phyloP scores from a whole-genome alignment of 2,113 vertebrate genomes.

The Agelaius phoeniceus region DNA sequence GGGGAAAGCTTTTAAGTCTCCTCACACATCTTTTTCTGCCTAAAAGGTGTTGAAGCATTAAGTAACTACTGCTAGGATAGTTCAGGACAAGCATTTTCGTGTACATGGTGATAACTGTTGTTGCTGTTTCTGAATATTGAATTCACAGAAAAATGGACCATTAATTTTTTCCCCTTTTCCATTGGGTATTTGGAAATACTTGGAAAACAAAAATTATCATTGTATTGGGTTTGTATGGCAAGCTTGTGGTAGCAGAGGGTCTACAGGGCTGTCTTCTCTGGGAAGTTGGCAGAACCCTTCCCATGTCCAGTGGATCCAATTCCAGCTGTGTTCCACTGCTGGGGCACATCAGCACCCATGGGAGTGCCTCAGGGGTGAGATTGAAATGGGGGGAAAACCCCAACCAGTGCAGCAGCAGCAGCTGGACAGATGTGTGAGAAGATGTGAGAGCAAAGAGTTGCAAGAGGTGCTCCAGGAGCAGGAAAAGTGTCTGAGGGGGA shows the following conservation, averaged over 20 bases:
- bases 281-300: background rate
- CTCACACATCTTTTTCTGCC: background rate
- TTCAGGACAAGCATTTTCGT: background rate
- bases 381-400: background rate
- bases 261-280: background rate
- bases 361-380: too few relatives aligned
- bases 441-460: background rate
- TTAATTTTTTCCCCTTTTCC: background rate
- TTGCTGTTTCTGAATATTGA: background rate
- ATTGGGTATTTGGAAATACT: background rate
- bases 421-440: background rate
- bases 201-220: background rate
- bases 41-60: background rate
- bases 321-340: background rate
- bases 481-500: background rate
- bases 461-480: background rate
- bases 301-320: background rate
- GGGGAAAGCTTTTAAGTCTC: background rate
- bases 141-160: accelerated
- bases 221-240: background rate
- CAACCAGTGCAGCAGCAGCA: background rate
- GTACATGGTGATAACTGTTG: background rate
- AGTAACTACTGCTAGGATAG: background rate
- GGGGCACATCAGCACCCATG: accelerated
- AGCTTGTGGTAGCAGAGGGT: background rate